Evolutionary conservation across 2,797 vertebrate genomes (phyloP).

Genomic region (Coendou prehensilis): DNA sequence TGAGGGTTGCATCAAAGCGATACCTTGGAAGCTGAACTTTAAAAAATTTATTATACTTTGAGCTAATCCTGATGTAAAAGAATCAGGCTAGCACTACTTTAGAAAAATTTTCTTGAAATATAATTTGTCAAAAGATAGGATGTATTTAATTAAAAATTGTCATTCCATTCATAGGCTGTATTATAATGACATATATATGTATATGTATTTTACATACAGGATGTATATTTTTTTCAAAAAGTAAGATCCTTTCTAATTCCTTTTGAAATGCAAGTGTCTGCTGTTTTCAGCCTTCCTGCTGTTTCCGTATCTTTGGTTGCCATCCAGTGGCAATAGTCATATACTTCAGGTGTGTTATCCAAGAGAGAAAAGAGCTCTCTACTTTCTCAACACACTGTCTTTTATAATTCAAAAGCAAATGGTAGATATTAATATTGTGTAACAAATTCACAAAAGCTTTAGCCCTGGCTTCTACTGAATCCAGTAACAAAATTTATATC

Average conservation of each 20-base stretch:
- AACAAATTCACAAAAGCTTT: constrained; percentile 45
- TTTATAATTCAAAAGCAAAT: constrained; percentile 2
- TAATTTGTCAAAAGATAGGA: background rate
- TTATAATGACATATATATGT: background rate
- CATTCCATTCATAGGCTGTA: background rate
- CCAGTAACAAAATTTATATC: background rate
- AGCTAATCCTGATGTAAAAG: background rate
- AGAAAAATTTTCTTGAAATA: background rate
- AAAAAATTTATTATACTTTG: constrained; percentile 4
- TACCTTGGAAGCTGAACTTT: constrained; percentile 50
- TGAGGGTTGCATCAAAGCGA: constrained; percentile 5
- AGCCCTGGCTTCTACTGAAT: background rate
- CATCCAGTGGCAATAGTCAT: constrained; percentile 87
- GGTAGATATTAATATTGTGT: background rate
- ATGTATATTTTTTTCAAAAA: background rate
- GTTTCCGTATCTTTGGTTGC: constrained; percentile 86
- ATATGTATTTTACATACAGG: background rate
- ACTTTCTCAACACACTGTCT: accelerated
- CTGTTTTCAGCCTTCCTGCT: background rate
- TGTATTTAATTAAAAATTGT: background rate
- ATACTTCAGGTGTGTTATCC: constrained; percentile 49
- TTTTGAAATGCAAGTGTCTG: background rate
- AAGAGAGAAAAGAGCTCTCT: background rate
- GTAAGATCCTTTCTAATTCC: background rate
- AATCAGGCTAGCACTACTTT: background rate